phyloP scores from a whole-genome alignment of 2,113 vertebrate species.

The Montifringilla adamsi region DNA sequence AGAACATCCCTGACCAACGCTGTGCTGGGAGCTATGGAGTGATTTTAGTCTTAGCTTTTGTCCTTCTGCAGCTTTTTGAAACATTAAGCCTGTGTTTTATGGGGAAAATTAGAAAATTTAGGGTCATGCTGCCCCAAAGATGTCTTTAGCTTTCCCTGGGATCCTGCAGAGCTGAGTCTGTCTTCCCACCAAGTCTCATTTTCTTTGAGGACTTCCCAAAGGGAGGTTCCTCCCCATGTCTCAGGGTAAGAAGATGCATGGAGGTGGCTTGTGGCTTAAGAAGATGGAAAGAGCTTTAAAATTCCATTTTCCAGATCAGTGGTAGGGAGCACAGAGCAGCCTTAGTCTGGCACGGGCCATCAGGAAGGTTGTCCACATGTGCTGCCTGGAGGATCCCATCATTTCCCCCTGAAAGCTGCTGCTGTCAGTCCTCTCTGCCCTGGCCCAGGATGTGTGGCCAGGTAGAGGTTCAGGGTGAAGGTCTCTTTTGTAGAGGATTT shows the following conservation, averaged over 20 bases:
- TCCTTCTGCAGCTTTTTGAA: neutral
- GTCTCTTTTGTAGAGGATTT: neutral
- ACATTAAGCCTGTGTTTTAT: neutral
- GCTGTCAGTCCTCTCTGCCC: neutral
- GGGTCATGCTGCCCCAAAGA: neutral
- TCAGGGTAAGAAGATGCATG: neutral
- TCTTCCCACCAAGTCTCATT: neutral
- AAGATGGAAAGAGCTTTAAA: neutral
- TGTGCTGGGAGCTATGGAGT: neutral
- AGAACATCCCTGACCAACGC: neutral
- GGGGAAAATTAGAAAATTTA: neutral
- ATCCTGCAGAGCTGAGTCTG: neutral
- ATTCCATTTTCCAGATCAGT: neutral
- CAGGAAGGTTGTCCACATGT: neutral
- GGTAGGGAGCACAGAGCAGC: neutral
- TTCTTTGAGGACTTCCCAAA: neutral
- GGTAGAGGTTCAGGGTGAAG: neutral
- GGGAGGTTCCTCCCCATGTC: neutral
- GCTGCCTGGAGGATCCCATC: neutral
- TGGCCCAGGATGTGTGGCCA: neutral
- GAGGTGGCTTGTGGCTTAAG: neutral
- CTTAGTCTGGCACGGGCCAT: neutral
- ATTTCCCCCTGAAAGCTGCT: neutral
- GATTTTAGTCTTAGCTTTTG: neutral
- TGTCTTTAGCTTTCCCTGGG: neutral